phyloP scores from a whole-genome alignment of 1,140 invertebrate species.

The Zaprionus kolodkinae region DNA sequence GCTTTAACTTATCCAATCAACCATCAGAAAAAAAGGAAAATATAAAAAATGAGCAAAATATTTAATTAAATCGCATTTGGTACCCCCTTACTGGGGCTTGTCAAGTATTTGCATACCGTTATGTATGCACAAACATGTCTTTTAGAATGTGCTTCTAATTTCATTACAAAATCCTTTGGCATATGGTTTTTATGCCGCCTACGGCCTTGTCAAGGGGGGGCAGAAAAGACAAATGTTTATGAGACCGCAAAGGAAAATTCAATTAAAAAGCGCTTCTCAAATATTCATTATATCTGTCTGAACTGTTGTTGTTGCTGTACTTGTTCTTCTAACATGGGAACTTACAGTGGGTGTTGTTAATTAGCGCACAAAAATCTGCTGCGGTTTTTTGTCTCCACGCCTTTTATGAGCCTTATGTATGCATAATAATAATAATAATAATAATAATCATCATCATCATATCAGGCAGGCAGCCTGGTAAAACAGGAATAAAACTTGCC shows the following conservation, averaged over 20 bases:
- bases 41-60: constrained; percentile 28
- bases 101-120: constrained; percentile 33
- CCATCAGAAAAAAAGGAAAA: constrained; percentile 50
- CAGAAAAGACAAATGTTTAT: constrained; percentile 59
- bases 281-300: constrained; percentile 64
- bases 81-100: not conserved
- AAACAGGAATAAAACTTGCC: constrained; percentile 57
- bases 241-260: constrained; percentile 55
- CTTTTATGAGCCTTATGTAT: constrained; percentile 39
- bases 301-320: constrained; percentile 25
- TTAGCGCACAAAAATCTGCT: constrained; percentile 63
- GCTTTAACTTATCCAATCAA: not conserved
- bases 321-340: constrained; percentile 5
- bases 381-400: constrained; percentile 51
- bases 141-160: constrained; percentile 44
- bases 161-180: constrained; percentile 52
- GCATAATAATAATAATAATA: constrained; percentile 73
- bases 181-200: constrained; percentile 45
- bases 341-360: constrained; percentile 42
- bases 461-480: constrained; percentile 32
- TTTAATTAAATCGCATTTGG: constrained; percentile 75
- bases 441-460: constrained; percentile 67
- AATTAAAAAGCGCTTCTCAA: constrained; percentile 79
- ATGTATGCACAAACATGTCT: constrained; percentile 26
- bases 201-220: no score